These are phyloP conservation scores for Scaptomyza caliginosa DNA, from an alignment of 2,888 invertebrate species.

Conservation along the genomic window DNA sequence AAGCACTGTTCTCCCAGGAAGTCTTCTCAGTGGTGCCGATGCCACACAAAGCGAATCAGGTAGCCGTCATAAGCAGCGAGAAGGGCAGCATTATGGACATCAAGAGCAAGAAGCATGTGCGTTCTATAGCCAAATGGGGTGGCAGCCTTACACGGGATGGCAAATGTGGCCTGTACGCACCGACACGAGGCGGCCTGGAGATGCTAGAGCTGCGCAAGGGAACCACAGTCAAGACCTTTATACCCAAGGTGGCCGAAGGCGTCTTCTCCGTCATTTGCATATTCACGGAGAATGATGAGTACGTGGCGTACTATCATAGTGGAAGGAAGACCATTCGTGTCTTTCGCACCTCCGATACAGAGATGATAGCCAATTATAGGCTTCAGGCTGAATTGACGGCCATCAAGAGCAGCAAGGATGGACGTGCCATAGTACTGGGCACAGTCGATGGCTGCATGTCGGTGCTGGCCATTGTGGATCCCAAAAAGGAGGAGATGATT, in stretches of 20 bases:
- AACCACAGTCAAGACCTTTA: constrained; percentile 93
- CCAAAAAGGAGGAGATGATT: constrained; percentile 87
- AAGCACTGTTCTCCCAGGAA: constrained; percentile 84
- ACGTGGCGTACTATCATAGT: constrained; percentile 97
- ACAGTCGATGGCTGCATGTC: constrained; percentile 97
- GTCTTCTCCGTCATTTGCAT: constrained; percentile 97
- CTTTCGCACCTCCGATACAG: constrained; percentile 95
- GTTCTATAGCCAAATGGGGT: constrained; percentile 96
- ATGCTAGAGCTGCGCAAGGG: constrained; percentile 96
- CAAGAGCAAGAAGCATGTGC: constrained; percentile 93
- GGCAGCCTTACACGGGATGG: constrained; percentile 94
- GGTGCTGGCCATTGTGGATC: constrained; percentile 92
- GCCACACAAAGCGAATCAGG: constrained; percentile 92
- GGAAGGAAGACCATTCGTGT: constrained; percentile 97
- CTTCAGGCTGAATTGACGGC: constrained; percentile 95
- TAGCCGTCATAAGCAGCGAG: constrained; percentile 95
- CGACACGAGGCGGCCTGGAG: constrained; percentile 96
- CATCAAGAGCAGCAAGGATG: constrained; percentile 90
- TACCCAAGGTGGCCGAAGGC: constrained; percentile 97
- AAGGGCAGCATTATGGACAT: constrained; percentile 96
- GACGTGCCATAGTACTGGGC: constrained; percentile 92
- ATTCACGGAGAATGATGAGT: constrained; percentile 96
- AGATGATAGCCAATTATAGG: constrained; percentile 96
- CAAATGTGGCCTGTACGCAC: constrained; percentile 96
- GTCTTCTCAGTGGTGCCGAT: constrained; percentile 90